Evolutionary conservation across 2,888 invertebrate genomes (phyloP), one percentile per base, ranked within the genome.

Genomic region (Scaptomyza flava): DNA sequence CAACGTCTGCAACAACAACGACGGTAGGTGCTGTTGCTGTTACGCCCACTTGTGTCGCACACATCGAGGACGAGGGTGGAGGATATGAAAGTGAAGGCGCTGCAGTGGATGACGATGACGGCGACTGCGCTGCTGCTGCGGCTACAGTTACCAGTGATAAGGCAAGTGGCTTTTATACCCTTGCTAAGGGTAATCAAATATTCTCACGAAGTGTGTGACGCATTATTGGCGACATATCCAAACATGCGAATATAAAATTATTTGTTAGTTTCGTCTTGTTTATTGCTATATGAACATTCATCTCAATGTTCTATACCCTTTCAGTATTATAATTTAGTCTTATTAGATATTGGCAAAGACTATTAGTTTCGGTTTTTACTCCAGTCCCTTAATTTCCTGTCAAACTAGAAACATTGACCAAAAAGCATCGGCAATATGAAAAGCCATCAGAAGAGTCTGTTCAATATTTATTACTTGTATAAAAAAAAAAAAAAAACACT

Each of bases 1-100:
- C 43, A n/a, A 17, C 34, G 61, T 6, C 50, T 11, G 17, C 47
- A 43, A 11, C 48, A 53, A 34, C 70, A 57, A 57, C 73, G 54
- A 46, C 64, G 46, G 43, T 69, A 68, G 62, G 61, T 36, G 72
- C 68, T 61, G 66, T 68, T 68, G 63, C 53, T 36, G 61, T 70
- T 65, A 79, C 79, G 79, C 77, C 80, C 71, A 77, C 77, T 68
- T 80, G 65, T 68, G 68, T 69, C 53, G 58, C 80, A 56, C 78
- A 72, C 47, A 69, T 80, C 2, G 77, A 79, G 62, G 79, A 79
- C 60, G 73, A 79, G 34, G 80, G 79, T 48, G 79, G 79, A 72
- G 82, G 41, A 61, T 58, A 41, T 12, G 67, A 52, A 47, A 67
- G 54, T 38, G 59, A 59, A 31, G 56, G 42, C 34, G 68, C 48